Base-by-base conservation (phyloP, 1,140 invertebrate genomes). In the Trichonephila clavata region DNA sequence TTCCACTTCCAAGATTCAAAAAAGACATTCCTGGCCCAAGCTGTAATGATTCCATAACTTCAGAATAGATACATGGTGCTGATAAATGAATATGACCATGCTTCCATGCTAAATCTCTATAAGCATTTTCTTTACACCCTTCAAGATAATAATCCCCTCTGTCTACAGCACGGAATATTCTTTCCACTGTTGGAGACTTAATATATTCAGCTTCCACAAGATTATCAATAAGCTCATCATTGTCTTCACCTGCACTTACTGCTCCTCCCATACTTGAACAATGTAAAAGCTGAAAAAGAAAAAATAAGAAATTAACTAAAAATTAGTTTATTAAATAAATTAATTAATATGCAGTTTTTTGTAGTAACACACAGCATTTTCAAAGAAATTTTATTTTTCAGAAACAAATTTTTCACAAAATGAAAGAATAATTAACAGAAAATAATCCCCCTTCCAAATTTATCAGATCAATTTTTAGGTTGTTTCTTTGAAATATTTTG, bases 1-100 rank as follows among this genome's bases (percentile, higher is more conserved):
- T 98, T 2, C 98, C 98, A 93, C 98, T 98, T 16, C 98, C 98
- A 87, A 99, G 95, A 95, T 99, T 99, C 13, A 99, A 96, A 96
- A 99, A 99, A 80, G 97, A 98, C 90, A 97, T 95, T 18, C 98
- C 98, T 13, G 97, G 96, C 94, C 96, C 95, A 71, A 99, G 95
- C 86, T 97, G 96, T 77, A 99, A 96, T 86, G 97, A 97, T 96
- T 99, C 98, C 97, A 99, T 97, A 24, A 98, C 98, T 96, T 98
- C 97, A 93, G 97, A 97, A 95, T 99, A 99, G 94, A 99, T 98
- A 95, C 98, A 98, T 7, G 98, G 98, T 6, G 98, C 98, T 16
- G 98, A 99, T 92, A 99, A 95, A 95, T 99, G 98, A 90, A 98
- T 94, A 93, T 96, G 97, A 1, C 97, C 98, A 96, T 97, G 96